Base-by-base conservation (phyloP, 1,140 invertebrate genomes). In the Lethocerus indicus region DNA sequence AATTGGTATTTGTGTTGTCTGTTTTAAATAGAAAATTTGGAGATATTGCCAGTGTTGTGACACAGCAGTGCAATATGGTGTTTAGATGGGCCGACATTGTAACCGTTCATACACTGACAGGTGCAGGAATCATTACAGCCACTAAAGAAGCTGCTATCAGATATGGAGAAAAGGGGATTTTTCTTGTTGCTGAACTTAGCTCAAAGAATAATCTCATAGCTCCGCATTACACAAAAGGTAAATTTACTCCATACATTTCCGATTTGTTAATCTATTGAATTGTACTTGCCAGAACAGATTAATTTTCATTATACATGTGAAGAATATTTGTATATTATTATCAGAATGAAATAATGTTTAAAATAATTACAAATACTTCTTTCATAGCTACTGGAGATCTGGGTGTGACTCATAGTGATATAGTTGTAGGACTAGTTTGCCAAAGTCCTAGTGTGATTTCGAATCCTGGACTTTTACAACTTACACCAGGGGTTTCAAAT, bases 31-130 rank as follows among this genome's bases (percentile, higher is more conserved):
- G 92, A 58, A 98, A 98, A 67, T 95, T 91, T 70, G 87, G 81
- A 25, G 94, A 98, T 68, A 98, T 98, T 66, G 94, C 92, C 0
- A 82, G 90, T 61, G 96, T 89, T 6, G 89, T 93, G 0, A 68
- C 75, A 3, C 62, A 81, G 41, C 93, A 98, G 62, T 89, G 83
- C 60, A 67, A 65, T 13, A 72, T 77, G 49, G 81, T 95, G 50
- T 67, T 71, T 1, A 68, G 78, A 43, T 98, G 93, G 93, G 89
- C 92, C 3, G 77, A 94, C 63, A 64, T 96, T 48, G 75, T 95
- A 0, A 98, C 91, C 6, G 83, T 76, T 6, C 93, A 98, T 67
- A 73, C 82, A 1, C 56, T 96, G 37, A 75, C 89, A 28, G 94
- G 93, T 13, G 72, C 75, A 47, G 83, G 83, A 14, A 72, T 88